A percentile compares a stretch with the other conserved stretches of the same genome.
Conservation (phyloP, 2,797 vertebrate species). For the Tokudaia tokunoshimensis region DNA sequence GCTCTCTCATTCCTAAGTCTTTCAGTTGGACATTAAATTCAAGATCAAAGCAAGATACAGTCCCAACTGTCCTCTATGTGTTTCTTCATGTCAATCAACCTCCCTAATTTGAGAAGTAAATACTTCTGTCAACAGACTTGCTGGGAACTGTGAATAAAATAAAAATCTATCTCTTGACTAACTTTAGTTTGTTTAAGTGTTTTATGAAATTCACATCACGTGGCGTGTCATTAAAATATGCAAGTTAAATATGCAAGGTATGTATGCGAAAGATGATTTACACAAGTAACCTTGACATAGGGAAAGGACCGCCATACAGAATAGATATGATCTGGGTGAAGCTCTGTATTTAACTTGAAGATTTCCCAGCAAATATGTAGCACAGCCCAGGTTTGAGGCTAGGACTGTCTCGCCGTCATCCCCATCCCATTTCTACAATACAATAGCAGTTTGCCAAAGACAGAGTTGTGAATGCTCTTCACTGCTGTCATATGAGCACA, state of each 20-base stretch:
- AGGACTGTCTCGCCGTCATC: not conserved
- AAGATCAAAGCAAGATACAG: not conserved
- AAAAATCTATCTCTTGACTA: constrained; percentile 12
- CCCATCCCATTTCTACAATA: not conserved
- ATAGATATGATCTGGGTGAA: not conserved
- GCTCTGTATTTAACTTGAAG: not conserved
- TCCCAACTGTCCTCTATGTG: not conserved
- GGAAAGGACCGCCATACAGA: not conserved
- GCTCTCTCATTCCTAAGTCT: not conserved
- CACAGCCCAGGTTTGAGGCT: not conserved
- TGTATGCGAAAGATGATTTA: constrained; percentile 56
- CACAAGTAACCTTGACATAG: not conserved
- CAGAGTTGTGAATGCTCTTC: not conserved
- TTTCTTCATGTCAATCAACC: constrained; percentile 35
- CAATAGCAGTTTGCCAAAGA: constrained; percentile 25
- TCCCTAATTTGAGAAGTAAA: constrained; percentile 46
- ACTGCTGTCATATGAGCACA: not conserved
- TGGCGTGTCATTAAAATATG: constrained; percentile 31
- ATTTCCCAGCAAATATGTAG: not conserved
- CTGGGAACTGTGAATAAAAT: not conserved
- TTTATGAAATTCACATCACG: constrained; percentile 52
- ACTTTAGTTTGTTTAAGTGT: constrained; percentile 60
- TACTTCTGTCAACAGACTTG: constrained; percentile 31
- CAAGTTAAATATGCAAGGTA: constrained; percentile 16
- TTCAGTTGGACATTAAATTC: constrained; percentile 36